Base-by-base conservation (phyloP, 2,113 vertebrate species). In the Rhinolophus ferrumequinum region DNA sequence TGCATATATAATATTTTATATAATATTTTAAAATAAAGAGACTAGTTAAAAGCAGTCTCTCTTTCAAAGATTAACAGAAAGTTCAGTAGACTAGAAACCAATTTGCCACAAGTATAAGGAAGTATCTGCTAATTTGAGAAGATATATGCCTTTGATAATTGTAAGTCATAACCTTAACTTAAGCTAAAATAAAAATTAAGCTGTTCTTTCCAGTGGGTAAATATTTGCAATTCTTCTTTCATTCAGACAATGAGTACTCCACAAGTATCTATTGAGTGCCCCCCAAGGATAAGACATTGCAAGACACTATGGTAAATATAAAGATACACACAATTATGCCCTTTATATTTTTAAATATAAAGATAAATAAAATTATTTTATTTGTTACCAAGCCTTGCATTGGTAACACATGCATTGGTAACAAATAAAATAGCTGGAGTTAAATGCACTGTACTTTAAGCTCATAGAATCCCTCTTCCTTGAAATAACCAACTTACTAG, bases 151-250 rank as follows among this genome's bases (percentile, higher is more conserved):
- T 56, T 52, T 70, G 21, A 67, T 47, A 26, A 41, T 69, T 75
- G 62, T 76, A 47, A 47, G 79, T 69, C 15, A 62, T 11, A 75
- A 3, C 72, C 13, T 28, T 60, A 15, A 44, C 41, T 88, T 85
- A 76, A 70, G 22, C 35, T 85, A 80, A 87, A 92, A 67, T 72
- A 28, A 95, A 79, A 95, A 75, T 35, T 24, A 88, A 82, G 12
- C 10, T 86, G 0, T 69, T 82, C 8, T 58, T 69, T 60, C 76
- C 21, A 69, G 30, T 85, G 18, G 24, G 10, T 70, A 70, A 66
- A 67, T 69, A 30, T 95, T 88, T 81, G 35, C 5, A 41, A 77
- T 86, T 76, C 24, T 66, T 84, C 33, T 52, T 93, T 77, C 18
- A 56, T 73, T 81, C 67, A 50, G 18, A 10, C 15, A 93, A 38